Evolutionary conservation across 35 echinoderm and acorn worm species (phyloP).

Genomic region (Apostichopus japonicus): DNA sequence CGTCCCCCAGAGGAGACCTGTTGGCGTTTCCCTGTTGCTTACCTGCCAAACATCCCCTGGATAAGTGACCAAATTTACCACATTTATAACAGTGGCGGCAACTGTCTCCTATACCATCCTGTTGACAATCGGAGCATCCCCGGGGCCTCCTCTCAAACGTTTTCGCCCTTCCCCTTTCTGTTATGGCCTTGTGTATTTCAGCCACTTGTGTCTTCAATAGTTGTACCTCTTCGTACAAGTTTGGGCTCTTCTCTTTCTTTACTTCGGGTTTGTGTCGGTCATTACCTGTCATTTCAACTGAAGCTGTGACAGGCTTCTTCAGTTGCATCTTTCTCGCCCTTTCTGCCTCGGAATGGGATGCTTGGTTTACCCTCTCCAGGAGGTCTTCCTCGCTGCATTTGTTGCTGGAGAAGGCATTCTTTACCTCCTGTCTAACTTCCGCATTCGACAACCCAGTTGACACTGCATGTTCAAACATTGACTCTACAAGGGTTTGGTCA

Average conservation of each 20-base stretch:
- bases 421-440: neutral
- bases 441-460: neutral
- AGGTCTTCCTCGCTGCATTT: too few species aligned
- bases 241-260: too few species aligned
- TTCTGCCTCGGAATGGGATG: too few species aligned
- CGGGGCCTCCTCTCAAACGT: too few species aligned
- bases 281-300: neutral
- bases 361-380: too few species aligned
- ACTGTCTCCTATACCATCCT: neutral
- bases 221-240: too few species aligned
- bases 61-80: slow-evolving; percentile 60
- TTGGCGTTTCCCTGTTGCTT: slow-evolving; percentile 59
- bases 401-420: too few species aligned
- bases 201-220: too few species aligned
- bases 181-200: too few species aligned
- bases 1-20: slow-evolving; percentile 25
- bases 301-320: neutral
- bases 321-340: neutral
- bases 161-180: too few species aligned
- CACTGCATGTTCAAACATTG: neutral
- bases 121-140: too few species aligned
- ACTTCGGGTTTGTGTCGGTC: too few species aligned
- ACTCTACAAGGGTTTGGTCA: neutral
- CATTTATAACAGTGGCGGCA: slow-evolving; percentile 76
- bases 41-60: slow-evolving; percentile 28